Percentiles rank a stretch among this genome's conserved stretches.
Evolutionary conservation across 2,797 vertebrate species (phyloP).

Genomic region (Anas bahamensis): DNA sequence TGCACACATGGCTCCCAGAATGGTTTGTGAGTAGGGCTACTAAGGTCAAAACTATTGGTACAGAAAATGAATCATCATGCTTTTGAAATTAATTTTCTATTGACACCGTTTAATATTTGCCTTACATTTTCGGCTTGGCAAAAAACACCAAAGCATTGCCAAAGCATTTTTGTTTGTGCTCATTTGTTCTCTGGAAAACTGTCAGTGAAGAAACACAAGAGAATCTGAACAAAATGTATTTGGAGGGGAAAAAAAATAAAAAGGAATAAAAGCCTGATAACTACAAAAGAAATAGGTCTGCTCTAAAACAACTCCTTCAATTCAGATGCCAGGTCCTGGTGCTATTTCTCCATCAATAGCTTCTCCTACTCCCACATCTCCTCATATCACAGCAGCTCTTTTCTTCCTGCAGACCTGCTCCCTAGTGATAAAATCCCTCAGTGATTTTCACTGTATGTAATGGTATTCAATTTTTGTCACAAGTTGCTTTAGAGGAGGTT

Average conservation of each 20-base stretch:
- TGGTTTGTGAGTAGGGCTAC: background rate
- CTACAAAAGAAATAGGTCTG: background rate
- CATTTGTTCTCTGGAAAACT: constrained; percentile 13
- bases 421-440: background rate
- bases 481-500: background rate
- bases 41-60: background rate
- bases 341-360: background rate
- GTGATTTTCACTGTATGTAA: background rate
- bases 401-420: background rate
- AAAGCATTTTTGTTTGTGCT: constrained; percentile 30
- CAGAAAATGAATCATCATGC: background rate
- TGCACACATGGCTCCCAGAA: accelerated
- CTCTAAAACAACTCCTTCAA: background rate
- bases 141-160: background rate
- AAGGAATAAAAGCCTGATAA: background rate
- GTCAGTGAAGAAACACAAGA: constrained; percentile 9
- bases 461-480: background rate
- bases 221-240: constrained; percentile 3
- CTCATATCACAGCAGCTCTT: background rate
- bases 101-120: constrained; percentile 1
- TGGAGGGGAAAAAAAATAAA: background rate
- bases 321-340: background rate
- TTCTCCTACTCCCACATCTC: background rate
- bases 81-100: background rate
- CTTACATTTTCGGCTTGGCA: constrained; percentile 14